A percentile compares a stretch with the other conserved stretches of the same genome.
These are phyloP conservation scores for Passer domesticus DNA, from an alignment of 2,113 vertebrate species.

Conservation along the genomic window DNA sequence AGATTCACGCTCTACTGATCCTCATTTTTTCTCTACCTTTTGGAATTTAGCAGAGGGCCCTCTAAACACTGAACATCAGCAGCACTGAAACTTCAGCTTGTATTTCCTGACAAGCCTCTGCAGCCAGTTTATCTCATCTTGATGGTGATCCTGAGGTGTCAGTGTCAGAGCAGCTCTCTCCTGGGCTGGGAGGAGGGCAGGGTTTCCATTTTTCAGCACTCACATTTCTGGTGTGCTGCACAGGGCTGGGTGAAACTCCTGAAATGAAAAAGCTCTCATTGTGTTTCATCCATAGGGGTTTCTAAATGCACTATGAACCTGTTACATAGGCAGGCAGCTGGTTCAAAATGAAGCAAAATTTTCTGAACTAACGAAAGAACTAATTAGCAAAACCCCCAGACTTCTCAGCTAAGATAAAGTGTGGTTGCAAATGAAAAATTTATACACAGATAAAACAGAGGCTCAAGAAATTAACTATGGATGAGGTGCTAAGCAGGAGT, in stretches of 20 bases:
- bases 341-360: not conserved
- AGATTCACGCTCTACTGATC: not conserved
- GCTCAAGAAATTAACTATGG: slow-evolving; percentile 45
- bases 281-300: not conserved
- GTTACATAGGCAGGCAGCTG: not conserved
- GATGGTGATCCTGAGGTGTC: not conserved
- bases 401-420: slow-evolving; percentile 9
- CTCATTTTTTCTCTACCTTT: not conserved
- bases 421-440: slow-evolving; percentile 48
- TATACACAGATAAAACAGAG: slow-evolving; percentile 20
- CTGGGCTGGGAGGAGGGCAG: not conserved
- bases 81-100: not conserved
- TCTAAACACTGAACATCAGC: not conserved
- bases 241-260: not conserved
- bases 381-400: not conserved
- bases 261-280: not conserved
- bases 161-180: not conserved
- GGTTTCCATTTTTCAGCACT: not conserved
- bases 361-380: not conserved
- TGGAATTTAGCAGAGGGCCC: not conserved
- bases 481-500: slow-evolving; percentile 29
- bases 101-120: not conserved
- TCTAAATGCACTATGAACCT: not conserved
- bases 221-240: not conserved
- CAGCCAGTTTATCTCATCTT: not conserved